These are phyloP conservation scores for Ophion slaviceki DNA, from an alignment of 2,888 invertebrate species.

Conservation along the genomic window DNA sequence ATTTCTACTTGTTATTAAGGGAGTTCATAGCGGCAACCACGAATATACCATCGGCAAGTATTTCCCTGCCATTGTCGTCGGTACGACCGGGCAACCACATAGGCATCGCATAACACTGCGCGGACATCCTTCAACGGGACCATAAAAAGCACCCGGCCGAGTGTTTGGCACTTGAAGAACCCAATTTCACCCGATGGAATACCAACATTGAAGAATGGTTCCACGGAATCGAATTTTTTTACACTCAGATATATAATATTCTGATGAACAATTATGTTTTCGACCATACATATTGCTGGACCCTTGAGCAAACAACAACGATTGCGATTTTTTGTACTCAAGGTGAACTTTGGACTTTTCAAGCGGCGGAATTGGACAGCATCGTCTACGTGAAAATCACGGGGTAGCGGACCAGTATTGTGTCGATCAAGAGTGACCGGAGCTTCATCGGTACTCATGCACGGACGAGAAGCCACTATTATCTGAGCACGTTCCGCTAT, in stretches of 20 bases:
- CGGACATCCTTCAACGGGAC: conserved; percentile 10
- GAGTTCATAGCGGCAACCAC: conserved; percentile 17
- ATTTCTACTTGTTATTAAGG: neutral
- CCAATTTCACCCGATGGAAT: conserved; percentile 28
- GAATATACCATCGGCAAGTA: conserved; percentile 16
- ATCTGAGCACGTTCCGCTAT: conserved; percentile 2
- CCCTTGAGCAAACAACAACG: conserved; percentile 31
- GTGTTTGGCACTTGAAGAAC: conserved; percentile 22
- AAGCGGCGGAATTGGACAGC: conserved; percentile 26
- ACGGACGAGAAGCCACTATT: neutral
- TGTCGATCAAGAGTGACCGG: neutral
- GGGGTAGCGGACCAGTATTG: conserved; percentile 17
- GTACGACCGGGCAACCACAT: conserved; percentile 5
- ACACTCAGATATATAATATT: neutral
- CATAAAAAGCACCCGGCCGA: neutral
- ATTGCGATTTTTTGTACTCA: conserved; percentile 11
- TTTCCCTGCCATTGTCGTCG: conserved; percentile 20
- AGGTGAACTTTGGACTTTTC: neutral
- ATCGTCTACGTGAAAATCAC: neutral
- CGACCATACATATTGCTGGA: neutral
- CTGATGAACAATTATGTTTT: conserved; percentile 13
- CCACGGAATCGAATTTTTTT: conserved; percentile 24
- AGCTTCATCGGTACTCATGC: neutral
- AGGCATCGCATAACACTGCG: conserved; percentile 33
- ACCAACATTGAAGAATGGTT: conserved; percentile 35